Base-by-base conservation (phyloP, 2,113 vertebrate species). In the Melanostigma gelatinosum region DNA sequence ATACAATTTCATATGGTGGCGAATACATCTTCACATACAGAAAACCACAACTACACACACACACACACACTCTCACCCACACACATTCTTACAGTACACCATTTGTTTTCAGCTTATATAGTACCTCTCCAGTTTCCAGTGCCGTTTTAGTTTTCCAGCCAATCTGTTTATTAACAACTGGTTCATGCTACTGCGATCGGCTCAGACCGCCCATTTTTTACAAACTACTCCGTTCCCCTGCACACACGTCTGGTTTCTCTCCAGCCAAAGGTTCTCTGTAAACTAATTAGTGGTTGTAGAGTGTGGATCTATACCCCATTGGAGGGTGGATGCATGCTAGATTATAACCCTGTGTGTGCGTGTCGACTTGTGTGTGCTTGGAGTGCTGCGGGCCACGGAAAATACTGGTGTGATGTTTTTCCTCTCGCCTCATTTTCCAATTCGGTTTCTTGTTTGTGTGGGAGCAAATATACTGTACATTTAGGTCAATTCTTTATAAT, bases 211-310 rank as follows among this genome's bases (percentile, higher is more conserved):
- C 57, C 27, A 46, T 66, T 81, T 87, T 27, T 62, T 64, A 24
- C 52, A 24, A 24, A 67, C 50, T 64, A 27, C 60, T 38, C 18
- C 3, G 9, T 52, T 66, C 44, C 8, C 12, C 24, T 24, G 24
- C 34, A 1, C 29, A 50, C 27, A 4, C 4, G 9, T 54, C 54
- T 74, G 8, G 11, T 54, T 85, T 50, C 57, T 75, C 58, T 69
- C 24, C 46, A 62, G 16, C 55, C 68, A 64, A 40, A 50, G 12
- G 34, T 62, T 50, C 15, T 40, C 69, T 8, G 9, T 40, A 58
- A 83, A 57, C 61, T 66, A 86, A 89, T 89, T 78, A 82, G 75
- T 78, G 6, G 13, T 64, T 36, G 62, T 52, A 62, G 20, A 77
- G 22, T 20, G 67, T 61, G 54, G 46, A 29, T 69, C 16, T 44